Evolutionary conservation across 2,888 invertebrate genomes (phyloP), one percentile per base, ranked within the genome.

Genomic region (Zaprionus obscuricornis): DNA sequence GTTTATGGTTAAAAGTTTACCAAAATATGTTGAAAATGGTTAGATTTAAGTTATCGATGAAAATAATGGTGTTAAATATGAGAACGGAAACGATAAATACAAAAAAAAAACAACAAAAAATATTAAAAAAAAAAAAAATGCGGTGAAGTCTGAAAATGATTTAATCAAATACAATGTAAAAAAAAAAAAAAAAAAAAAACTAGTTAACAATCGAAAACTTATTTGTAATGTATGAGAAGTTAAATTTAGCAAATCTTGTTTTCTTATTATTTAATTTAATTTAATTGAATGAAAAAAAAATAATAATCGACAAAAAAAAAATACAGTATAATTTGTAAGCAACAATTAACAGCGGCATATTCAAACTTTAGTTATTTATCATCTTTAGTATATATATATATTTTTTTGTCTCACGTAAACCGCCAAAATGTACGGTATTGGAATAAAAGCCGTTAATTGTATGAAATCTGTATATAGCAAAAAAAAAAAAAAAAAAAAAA

Each of bases 281-380:
- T 90, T 90, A 91, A 91, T 90, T 91, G 91, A 91, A 91, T 90
- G 47, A 81, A 66, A 66, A 49, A 56, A 55, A 64, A 63, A 66
- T 65, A 49, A 56, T 51, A 64, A 63, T 31, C 57, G 45, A 45
- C 62, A 66, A 72, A 78, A 73, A 73, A 54, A 72, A 66, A 63
- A 63, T 54, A 65, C 59, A 60, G 55, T 66, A 62, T 45, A 65
- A 67, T 54, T 47, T 65, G 10, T 62, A 70, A 65, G 67, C 42
- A 54, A 55, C 31, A 43, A 43, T 22, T 22, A 60, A 62, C 16
- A 29, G 22, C 22, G 22, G 11, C 22, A 42, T 7, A 14, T 34
- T 16, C 11, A 34, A 34, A 14, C 34, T n/a, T n/a, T 17, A 14
- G 11, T 37, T 16, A 18, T 18, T 37, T 22, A 10, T 18, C 43